Conservation (phyloP, 1,140 invertebrate species). For the Tribolium madens region DNA sequence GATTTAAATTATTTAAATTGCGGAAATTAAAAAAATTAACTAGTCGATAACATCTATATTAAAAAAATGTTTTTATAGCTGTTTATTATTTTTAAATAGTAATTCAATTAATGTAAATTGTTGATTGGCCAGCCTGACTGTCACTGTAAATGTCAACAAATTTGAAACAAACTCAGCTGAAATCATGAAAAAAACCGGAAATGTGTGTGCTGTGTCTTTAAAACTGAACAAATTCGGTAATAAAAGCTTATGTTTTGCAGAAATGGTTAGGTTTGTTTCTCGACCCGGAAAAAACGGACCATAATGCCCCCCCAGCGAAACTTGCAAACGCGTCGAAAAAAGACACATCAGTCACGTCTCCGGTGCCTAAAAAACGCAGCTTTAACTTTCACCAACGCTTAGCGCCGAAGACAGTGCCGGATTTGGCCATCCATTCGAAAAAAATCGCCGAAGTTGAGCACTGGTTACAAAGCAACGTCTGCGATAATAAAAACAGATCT, state of each 20-base stretch:
- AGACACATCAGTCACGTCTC: neutral
- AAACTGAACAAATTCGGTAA: neutral
- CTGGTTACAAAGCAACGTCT: constrained; percentile 67
- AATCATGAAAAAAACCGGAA: constrained; percentile 18
- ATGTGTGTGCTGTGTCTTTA: neutral
- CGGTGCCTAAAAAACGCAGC: neutral
- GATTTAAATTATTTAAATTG: too few species aligned
- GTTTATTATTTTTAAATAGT: too few species aligned
- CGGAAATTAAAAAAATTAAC: too few species aligned
- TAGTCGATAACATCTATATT: too few species aligned
- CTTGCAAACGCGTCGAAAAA: too few species aligned
- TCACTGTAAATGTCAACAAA: neutral
- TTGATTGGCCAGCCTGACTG: too few species aligned
- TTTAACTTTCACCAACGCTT: constrained; percentile 66
- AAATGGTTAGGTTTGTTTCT: constrained; percentile 19
- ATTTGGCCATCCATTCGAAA: constrained; percentile 73
- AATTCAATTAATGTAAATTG: too few species aligned
- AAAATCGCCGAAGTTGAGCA: constrained; percentile 73
- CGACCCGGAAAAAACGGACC: neutral
- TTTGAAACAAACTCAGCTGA: neutral
- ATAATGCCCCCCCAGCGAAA: neutral
- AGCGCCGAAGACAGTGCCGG: constrained; percentile 68
- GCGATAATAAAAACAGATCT: constrained; percentile 44
- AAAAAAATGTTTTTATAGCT: too few species aligned
- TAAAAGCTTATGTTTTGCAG: neutral